A percentile compares a stretch with the other conserved stretches of the same genome.
phyloP scores from a whole-genome alignment of 1,140 invertebrate genomes.

The Cotesia typhae region DNA sequence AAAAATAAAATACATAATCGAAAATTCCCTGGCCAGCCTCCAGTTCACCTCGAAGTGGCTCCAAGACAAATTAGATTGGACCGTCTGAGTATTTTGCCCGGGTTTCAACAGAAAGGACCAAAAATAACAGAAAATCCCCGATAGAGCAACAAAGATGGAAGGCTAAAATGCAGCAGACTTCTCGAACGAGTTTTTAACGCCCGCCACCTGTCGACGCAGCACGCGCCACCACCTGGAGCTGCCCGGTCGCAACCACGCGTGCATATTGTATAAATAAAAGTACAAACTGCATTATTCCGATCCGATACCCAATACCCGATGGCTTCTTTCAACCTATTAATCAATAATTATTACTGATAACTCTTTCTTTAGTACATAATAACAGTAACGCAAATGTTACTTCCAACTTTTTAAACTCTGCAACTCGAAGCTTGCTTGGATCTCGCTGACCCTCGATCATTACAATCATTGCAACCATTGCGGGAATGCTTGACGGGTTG shows the following conservation, averaged over 20 bases:
- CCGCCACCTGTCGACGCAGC: constrained; percentile 40
- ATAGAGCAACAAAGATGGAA: constrained; percentile 9
- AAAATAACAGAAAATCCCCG: neutral
- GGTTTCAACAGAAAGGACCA: neutral
- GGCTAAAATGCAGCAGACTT: constrained; percentile 23
- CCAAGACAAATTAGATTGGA: constrained; percentile 31
- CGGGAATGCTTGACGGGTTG: neutral
- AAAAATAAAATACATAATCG: neutral
- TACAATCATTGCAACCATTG: neutral
- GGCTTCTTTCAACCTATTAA: constrained; percentile 32
- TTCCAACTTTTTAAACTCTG: too few species aligned
- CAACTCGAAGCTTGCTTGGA: too few species aligned
- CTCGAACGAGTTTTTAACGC: constrained; percentile 29
- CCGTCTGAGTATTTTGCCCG: constrained; percentile 9
- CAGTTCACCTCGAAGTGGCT: constrained; percentile 29
- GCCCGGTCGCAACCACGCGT: constrained; percentile 22
- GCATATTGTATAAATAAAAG: neutral
- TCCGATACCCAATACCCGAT: constrained; percentile 31
- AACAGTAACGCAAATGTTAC: too few species aligned
- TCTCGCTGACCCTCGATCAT: too few species aligned
- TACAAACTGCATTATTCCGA: constrained; percentile 23
- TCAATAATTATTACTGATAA: constrained; percentile 12
- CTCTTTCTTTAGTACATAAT: too few species aligned
- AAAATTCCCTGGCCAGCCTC: constrained; percentile 3
- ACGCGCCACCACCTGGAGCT: constrained; percentile 39